phyloP scores from a whole-genome alignment of 2,113 vertebrate species.

The Osmerus eperlanus region DNA sequence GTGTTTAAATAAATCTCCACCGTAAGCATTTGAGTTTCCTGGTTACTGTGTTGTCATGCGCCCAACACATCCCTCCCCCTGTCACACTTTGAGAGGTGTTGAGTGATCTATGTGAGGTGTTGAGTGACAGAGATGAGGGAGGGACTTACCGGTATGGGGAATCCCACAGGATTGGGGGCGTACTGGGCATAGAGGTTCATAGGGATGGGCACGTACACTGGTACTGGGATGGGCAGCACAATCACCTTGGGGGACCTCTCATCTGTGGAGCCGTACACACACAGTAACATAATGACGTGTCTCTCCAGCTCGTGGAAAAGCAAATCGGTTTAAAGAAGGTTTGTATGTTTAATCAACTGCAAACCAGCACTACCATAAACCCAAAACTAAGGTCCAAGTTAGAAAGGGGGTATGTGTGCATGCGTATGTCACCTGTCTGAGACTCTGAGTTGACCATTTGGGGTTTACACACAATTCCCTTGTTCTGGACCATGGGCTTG shows the following conservation, averaged over 20 bases:
- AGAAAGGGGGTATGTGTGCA: neutral
- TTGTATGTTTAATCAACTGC: neutral
- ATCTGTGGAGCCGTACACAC: slow-evolving; percentile 41
- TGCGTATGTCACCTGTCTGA: slow-evolving; percentile 81
- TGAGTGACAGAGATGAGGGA: neutral
- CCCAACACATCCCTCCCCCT: no score
- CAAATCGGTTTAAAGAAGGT: neutral
- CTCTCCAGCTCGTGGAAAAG: neutral
- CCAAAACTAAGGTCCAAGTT: neutral
- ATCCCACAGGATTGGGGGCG: slow-evolving; percentile 80
- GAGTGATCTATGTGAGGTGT: neutral
- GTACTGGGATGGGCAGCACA: slow-evolving; percentile 89
- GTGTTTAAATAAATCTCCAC: no score
- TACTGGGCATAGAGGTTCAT: slow-evolving; percentile 93
- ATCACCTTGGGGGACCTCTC: slow-evolving; percentile 69
- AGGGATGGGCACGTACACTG: slow-evolving; percentile 90
- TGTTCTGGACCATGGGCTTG: slow-evolving; percentile 91
- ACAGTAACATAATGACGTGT: neutral
- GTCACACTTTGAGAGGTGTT: no score
- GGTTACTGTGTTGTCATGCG: no score
- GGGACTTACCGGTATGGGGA: slow-evolving; percentile 86
- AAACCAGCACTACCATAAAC: neutral
- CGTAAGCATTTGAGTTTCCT: no score
- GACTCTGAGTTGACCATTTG: slow-evolving; percentile 82
- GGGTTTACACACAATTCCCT: slow-evolving; percentile 90